Base-by-base conservation (phyloP, 1,140 invertebrate genomes). In the Conus ventricosus region DNA sequence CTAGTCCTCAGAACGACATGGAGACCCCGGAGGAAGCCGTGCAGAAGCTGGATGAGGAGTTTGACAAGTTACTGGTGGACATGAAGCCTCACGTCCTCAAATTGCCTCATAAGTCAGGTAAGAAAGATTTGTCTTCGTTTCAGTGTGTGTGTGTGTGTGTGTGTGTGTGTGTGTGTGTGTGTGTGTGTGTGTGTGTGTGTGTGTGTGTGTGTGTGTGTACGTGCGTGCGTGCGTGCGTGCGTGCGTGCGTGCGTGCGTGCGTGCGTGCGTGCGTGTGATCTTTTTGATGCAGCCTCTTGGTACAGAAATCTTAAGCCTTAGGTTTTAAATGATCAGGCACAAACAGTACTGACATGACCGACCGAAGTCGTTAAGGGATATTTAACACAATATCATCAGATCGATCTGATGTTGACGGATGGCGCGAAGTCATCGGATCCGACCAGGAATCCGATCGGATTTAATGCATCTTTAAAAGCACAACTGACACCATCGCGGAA, bases 21-120 rank as follows among this genome's bases (percentile, higher is more conserved):
- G 90, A 90, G 81, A 86, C 63, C n/a, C 81, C 67, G 3, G 86
- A 85, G 54, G 81, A 87, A 13, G n/a, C 39, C 8, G 82, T 63
- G 17, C 39, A 82, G 67, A 75, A 87, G 84, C 89, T 95, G 67
- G 94, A 95, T 87, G 89, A 92, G 67, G 94, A 95, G 76, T 95
- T 95, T 92, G 95, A 95, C 89, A 93, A 93, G 88, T 84, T 91
- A 85, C 91, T 95, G 57, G 94, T 92, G n/a, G 93, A 94, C 71
- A 95, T 95, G 95, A 95, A 95, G 89, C 94, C 94, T 53, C 92
- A 93, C 92, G 94, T 95, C 20, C 90, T 95, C 4, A 93, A 93
- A 90, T 87, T 95, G 81, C 94, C 93, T 82, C 93, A 94, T 55
- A 95, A 94, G 92, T 90, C 94, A 92, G 94, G 94, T 95, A 89